These are phyloP conservation scores for Epicauta chinensis DNA, from an alignment of 1,140 invertebrate genomes.

Conservation along the genomic window DNA sequence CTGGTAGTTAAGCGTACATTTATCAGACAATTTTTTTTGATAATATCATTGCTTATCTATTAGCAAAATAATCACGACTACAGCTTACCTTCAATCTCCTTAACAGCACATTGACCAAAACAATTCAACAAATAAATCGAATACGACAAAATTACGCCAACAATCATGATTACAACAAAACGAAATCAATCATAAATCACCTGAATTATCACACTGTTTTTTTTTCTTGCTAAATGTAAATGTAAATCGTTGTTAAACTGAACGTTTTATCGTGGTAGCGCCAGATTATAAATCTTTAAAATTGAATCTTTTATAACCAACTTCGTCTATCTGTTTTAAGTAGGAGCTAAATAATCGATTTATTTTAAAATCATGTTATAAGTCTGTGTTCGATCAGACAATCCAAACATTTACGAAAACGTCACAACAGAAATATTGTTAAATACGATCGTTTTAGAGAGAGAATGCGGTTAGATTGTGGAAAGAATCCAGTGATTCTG, in stretches of 20 bases:
- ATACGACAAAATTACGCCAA: constrained; percentile 10
- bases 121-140: constrained; percentile 13
- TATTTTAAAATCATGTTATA: constrained; percentile 23
- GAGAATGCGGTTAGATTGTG: no score
- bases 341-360: constrained; percentile 27
- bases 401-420: constrained; percentile 35
- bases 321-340: constrained; percentile 18
- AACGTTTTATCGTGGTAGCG: no score
- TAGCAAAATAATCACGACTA: no score
- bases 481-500: no score
- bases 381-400: constrained; percentile 31
- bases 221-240: no score
- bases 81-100: constrained; percentile 23
- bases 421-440: constrained; percentile 21
- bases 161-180: constrained; percentile 18
- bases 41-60: no score
- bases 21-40: no score
- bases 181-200: constrained; percentile 7
- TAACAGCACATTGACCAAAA: constrained; percentile 3
- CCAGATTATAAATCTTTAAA: constrained; percentile 18
- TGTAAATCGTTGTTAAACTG: no score
- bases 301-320: constrained; percentile 17
- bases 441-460: no score
- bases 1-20: no score
- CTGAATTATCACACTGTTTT: constrained; percentile 8